A percentile compares a stretch with the other conserved stretches of the same genome.
phyloP scores from a whole-genome alignment of 2,797 vertebrate genomes.

The Sparidentex hasta region DNA sequence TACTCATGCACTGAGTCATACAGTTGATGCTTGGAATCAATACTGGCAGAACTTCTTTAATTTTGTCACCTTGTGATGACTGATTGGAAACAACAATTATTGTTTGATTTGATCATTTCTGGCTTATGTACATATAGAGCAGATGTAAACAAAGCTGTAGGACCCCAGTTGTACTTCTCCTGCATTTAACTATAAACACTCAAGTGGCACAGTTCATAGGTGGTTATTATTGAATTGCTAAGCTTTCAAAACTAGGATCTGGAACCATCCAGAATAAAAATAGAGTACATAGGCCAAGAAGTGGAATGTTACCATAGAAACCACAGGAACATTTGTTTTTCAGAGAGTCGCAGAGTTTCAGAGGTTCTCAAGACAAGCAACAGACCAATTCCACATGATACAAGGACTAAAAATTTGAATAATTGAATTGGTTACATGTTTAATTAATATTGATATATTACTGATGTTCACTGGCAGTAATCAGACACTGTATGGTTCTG shows the following conservation, averaged over 20 bases:
- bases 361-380: slow-evolving; percentile 2
- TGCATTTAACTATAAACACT: neutral
- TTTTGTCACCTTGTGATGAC: slow-evolving; percentile 15
- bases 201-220: neutral
- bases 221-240: slow-evolving; percentile 25
- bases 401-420: neutral
- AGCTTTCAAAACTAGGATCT: slow-evolving; percentile 33
- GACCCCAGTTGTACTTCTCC: slow-evolving; percentile 1
- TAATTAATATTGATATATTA: neutral
- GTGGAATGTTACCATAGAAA: slow-evolving; percentile 54
- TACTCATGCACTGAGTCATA: slow-evolving; percentile 63
- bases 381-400: neutral
- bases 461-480: neutral
- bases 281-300: slow-evolving; percentile 11
- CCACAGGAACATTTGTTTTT: slow-evolving; percentile 22
- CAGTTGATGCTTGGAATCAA: slow-evolving; percentile 22
- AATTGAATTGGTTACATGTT: neutral
- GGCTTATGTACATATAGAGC: neutral
- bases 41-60: slow-evolving; percentile 16
- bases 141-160: slow-evolving; percentile 24
- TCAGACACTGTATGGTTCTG: neutral
- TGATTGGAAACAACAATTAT: slow-evolving; percentile 7
- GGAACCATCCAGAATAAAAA: slow-evolving; percentile 25
- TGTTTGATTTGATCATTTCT: slow-evolving; percentile 1
- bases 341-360: slow-evolving; percentile 20